A percentile compares a stretch with the other conserved stretches of the same genome.
These are phyloP conservation scores for Acleris emargana DNA, from an alignment of 2,888 invertebrate species.

Conservation along the genomic window DNA sequence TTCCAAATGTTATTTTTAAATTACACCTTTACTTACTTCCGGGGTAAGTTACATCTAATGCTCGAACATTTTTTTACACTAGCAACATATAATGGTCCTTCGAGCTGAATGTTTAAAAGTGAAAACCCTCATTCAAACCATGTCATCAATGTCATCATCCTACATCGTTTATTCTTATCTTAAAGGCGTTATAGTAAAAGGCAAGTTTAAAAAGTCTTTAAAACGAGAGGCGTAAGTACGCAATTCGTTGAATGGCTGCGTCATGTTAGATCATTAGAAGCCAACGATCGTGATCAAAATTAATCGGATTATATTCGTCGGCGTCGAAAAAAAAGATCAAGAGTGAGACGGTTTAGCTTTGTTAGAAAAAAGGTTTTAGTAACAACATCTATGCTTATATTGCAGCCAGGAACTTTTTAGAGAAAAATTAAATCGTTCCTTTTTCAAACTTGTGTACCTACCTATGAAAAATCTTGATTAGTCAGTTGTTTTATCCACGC, in stretches of 20 bases:
- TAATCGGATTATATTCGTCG: constrained; percentile 45
- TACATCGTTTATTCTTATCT: constrained; percentile 16
- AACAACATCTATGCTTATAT: no score
- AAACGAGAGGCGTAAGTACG: constrained; percentile 10
- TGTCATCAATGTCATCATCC: constrained; percentile 18
- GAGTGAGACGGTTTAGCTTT: constrained; percentile 8
- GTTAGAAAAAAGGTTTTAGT: neutral
- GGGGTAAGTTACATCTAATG: constrained; percentile 9
- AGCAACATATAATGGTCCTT: constrained; percentile 8
- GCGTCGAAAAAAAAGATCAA: constrained; percentile 26
- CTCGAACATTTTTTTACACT: neutral
- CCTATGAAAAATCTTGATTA: no score
- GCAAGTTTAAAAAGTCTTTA: neutral
- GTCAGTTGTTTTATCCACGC: no score
- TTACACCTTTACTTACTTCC: constrained; percentile 10
- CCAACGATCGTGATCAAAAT: constrained; percentile 57
- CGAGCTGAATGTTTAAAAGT: constrained; percentile 5
- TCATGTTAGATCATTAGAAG: constrained; percentile 51
- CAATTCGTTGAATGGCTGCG: constrained; percentile 20
- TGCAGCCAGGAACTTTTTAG: no score
- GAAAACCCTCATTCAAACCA: constrained; percentile 5
- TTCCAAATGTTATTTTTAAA: neutral
- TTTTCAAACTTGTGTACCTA: no score
- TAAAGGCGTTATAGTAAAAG: constrained; percentile 8
- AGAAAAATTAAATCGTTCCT: no score